phyloP scores from a whole-genome alignment of 1,140 invertebrate genomes.

The Mercenaria mercenaria region DNA sequence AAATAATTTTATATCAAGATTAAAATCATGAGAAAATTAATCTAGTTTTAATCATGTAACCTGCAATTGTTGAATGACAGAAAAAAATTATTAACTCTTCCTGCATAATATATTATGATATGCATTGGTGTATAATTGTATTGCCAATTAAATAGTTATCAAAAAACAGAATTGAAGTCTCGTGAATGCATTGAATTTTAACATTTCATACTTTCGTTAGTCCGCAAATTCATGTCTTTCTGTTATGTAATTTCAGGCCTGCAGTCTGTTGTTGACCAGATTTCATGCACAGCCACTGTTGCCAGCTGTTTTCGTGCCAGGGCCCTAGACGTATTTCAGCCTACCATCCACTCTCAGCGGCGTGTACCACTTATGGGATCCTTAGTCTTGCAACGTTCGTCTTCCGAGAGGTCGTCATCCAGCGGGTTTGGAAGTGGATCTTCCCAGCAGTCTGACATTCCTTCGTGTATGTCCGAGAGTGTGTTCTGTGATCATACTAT shows the following conservation, averaged over 20 bases:
- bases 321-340: not conserved
- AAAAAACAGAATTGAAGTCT: too few species aligned
- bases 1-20: too few species aligned
- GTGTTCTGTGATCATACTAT: not conserved
- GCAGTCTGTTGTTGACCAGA: not conserved
- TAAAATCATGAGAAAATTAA: too few species aligned
- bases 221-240: too few species aligned
- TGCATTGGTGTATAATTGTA: too few species aligned
- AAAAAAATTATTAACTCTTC: too few species aligned
- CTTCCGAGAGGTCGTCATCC: slow-evolving; percentile 20
- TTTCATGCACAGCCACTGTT: not conserved
- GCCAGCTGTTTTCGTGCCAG: not conserved
- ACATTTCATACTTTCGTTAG: too few species aligned
- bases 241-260: slow-evolving; percentile 38
- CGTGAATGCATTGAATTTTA: too few species aligned
- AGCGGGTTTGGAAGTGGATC: slow-evolving; percentile 50
- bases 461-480: not conserved
- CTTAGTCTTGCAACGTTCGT: not conserved
- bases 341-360: not conserved
- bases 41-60: too few species aligned
- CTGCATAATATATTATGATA: too few species aligned
- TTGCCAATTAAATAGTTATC: too few species aligned
- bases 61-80: too few species aligned
- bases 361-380: slow-evolving; percentile 51
- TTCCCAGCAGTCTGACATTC: slow-evolving; percentile 28